A percentile compares a stretch with the other conserved stretches of the same genome.
phyloP scores from a whole-genome alignment of 2,113 vertebrate genomes.

The Oncorhynchus masou region DNA sequence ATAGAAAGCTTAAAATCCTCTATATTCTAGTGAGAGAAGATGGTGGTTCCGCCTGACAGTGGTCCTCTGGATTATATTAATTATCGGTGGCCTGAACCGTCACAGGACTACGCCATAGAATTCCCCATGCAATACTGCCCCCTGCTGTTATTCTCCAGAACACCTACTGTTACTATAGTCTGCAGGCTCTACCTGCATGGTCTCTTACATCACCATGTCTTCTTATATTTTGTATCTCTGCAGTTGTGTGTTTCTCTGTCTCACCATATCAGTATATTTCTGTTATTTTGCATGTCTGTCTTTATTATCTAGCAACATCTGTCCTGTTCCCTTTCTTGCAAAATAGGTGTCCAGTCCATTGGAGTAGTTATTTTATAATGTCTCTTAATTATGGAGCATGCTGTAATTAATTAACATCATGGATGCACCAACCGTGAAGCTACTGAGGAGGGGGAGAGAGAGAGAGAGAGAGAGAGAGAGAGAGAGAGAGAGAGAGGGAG shows the following conservation, averaged over 20 bases:
- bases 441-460: no score
- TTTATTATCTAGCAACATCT: background rate
- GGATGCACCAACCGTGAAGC: no score
- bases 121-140: conserved; percentile 66
- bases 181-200: no score
- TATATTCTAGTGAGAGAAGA: no score
- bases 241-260: background rate
- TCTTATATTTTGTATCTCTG: background rate
- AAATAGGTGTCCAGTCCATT: no score
- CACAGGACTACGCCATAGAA: conserved; percentile 42
- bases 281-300: background rate
- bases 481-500: no score
- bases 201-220: background rate
- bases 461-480: conserved; percentile 1
- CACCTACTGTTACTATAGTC: no score
- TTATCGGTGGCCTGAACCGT: conserved; percentile 15
- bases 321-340: background rate
- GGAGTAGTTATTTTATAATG: no score
- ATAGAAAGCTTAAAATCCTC: no score
- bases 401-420: no score
- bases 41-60: background rate
- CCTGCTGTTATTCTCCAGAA: conserved; percentile 55
- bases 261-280: background rate
- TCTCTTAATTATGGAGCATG: no score
- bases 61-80: conserved; percentile 28